Conservation (phyloP, 2,888 invertebrate species). For the Meghimatium bilineatum region DNA sequence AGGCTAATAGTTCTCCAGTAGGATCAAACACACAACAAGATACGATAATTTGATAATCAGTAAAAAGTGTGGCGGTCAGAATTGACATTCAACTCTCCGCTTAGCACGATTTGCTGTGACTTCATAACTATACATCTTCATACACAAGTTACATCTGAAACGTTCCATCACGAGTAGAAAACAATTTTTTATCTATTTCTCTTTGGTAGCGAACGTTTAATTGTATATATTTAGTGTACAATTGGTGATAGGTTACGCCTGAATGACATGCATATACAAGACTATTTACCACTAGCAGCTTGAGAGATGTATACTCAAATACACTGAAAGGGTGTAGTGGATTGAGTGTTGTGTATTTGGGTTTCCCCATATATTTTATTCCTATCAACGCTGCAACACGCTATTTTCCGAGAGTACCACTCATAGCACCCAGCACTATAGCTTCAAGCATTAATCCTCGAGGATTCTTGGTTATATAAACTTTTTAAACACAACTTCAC, state of each 20-base stretch:
- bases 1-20: background rate
- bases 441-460: too few species aligned
- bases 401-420: too few species aligned
- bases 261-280: background rate
- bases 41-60: background rate
- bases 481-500: too few species aligned
- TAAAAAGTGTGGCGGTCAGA: background rate
- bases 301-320: too few species aligned
- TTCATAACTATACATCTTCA: background rate
- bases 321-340: too few species aligned
- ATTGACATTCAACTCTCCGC: background rate
- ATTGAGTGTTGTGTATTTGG: too few species aligned
- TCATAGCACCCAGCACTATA: too few species aligned
- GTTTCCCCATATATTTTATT: too few species aligned
- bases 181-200: background rate
- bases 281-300: too few species aligned
- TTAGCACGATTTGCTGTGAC: background rate
- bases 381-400: too few species aligned
- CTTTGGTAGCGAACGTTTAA: constrained; percentile 1
- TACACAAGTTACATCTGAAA: background rate
- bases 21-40: too few species aligned
- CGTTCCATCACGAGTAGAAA: background rate
- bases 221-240: constrained; percentile 13
- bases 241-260: background rate
- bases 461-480: too few species aligned